Base-by-base conservation (phyloP, 2,888 invertebrate genomes). In the Deladenus siricidicola region DNA sequence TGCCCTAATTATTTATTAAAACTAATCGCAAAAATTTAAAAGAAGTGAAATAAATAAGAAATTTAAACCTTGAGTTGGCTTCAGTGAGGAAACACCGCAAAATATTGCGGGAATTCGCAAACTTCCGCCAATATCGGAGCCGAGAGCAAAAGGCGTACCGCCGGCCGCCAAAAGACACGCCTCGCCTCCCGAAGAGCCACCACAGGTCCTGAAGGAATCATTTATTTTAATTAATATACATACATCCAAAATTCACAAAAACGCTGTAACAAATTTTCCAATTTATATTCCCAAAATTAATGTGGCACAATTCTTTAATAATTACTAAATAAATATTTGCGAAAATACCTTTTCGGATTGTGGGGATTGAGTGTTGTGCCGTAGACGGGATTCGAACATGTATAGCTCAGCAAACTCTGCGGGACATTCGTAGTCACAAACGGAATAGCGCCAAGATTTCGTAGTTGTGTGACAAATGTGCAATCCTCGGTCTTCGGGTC, bases 171-270 rank as follows among this genome's bases (percentile, higher is more conserved):
- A 74, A 1, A 83, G 72, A 3, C 81, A 80, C 2, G 76, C 81
- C 64, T 81, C 81, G 6, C 81, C 83, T 1, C 83, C 81, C 0
- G 80, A 80, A 0, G 82, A 82, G 0, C 83, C 83, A 1, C 83
- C 83, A 4, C 80, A 79, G 1, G 72, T 70, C n/a, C 81, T 67
- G 26, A 2, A 64, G n/a, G n/a, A 6, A 56, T 17, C 17, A 56
- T 28, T 58, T 17, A 52, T 52, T 21, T 45, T 6, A 19, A 6
- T 6, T n/a, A 45, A 45, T 6, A 6, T 45, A 14, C 43, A 21
- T 2, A 24, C 29, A 29, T 26, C 29, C 14, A 26, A 50, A n/a
- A 26, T 4, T 17, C 28, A 30, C 4, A 51, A 51, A 28, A 28
- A 19, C 28, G n/a, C n/a, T n/a, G n/a, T n/a, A n/a, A n/a, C n/a